These are phyloP conservation scores for Amphimallon solstitiale DNA, from an alignment of 2,888 invertebrate species.

Conservation along the genomic window DNA sequence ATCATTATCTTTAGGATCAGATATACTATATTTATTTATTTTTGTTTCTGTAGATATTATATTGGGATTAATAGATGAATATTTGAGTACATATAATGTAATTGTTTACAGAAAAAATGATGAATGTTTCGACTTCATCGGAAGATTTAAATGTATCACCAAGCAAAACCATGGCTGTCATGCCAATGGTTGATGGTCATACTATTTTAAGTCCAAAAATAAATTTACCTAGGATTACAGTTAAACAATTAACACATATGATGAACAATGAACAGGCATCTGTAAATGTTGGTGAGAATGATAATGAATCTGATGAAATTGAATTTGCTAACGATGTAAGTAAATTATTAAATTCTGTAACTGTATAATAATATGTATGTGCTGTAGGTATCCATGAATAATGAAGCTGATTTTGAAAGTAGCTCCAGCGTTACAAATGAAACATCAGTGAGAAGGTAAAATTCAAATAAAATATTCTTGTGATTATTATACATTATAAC, in stretches of 20 bases:
- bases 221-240: conserved; percentile 44
- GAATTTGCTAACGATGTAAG: conserved; percentile 30
- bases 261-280: not conserved
- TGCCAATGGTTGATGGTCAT: conserved; percentile 49
- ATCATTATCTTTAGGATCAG: too few species aligned
- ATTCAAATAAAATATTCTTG: too few species aligned
- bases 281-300: not conserved
- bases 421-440: not conserved
- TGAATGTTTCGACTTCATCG: not conserved
- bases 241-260: conserved; percentile 29
- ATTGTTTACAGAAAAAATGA: conserved; percentile 1
- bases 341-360: not conserved
- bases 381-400: conserved; percentile 12
- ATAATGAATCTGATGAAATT: conserved; percentile 2
- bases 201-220: conserved; percentile 47
- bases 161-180: conserved; percentile 46
- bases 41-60: too few species aligned
- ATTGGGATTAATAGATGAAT: too few species aligned
- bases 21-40: too few species aligned
- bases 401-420: not conserved
- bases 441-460: not conserved
- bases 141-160: not conserved
- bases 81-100: too few species aligned
- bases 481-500: too few species aligned
- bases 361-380: not conserved